phyloP scores from a whole-genome alignment of 2,888 invertebrate genomes.

The Scaptomyza cyrtandrae region DNA sequence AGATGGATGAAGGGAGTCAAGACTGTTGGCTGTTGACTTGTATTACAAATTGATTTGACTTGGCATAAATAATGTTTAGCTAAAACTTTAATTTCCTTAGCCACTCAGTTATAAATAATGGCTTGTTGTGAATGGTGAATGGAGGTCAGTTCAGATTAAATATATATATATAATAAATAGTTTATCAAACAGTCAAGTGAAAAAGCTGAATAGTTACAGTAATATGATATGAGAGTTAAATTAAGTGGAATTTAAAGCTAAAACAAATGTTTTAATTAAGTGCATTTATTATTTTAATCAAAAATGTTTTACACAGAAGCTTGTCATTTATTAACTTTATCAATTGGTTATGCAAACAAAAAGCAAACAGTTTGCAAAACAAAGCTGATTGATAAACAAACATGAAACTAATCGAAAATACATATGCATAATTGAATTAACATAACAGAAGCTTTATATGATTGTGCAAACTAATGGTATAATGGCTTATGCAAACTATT shows the following conservation, averaged over 20 bases:
- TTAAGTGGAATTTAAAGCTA: not conserved
- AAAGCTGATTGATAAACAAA: no score
- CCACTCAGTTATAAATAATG: conserved; percentile 27
- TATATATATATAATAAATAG: not conserved
- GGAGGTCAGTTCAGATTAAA: conserved; percentile 23
- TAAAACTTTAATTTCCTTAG: conserved; percentile 1
- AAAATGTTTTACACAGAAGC: not conserved
- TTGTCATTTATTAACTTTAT: not conserved
- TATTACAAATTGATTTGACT: conserved; percentile 45
- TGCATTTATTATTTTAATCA: not conserved
- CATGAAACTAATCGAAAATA: not conserved
- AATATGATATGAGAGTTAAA: not conserved
- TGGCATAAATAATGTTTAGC: not conserved
- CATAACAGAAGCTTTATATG: not conserved
- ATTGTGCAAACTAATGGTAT: not conserved
- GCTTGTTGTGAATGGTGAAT: conserved; percentile 9
- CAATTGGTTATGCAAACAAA: not conserved
- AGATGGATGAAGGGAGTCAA: conserved; percentile 6
- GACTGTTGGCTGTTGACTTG: conserved; percentile 19
- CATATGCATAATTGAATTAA: not conserved
- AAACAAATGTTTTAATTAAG: not conserved
- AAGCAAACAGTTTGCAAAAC: not conserved
- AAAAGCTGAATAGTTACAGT: not conserved
- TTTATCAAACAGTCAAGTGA: conserved; percentile 6
- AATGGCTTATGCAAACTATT: conserved; percentile 2